phyloP scores from a whole-genome alignment of 92 coral and sea anemone species.

The Micromussa lordhowensis region DNA sequence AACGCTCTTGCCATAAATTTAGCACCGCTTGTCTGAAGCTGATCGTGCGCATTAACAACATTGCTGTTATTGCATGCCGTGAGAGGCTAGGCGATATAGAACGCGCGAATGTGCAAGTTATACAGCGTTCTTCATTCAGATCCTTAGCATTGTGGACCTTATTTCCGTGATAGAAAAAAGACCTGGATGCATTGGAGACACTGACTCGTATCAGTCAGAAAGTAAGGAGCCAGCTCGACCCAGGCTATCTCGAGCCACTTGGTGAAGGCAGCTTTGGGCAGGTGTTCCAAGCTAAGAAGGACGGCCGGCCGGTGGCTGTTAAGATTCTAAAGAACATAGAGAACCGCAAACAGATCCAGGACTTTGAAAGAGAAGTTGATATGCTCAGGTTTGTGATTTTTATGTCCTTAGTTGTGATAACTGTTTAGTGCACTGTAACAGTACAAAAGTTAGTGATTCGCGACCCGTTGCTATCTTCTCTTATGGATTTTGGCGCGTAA shows the following conservation, averaged over 20 bases:
- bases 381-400: conserved; percentile 36
- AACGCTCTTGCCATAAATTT: no score
- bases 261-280: conserved; percentile 72
- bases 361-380: conserved; percentile 70
- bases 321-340: conserved; percentile 60
- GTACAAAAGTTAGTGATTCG: no score
- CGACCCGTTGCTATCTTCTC: no score
- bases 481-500: no score
- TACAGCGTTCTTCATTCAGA: not conserved
- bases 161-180: conserved; percentile 17
- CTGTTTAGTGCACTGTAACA: not conserved
- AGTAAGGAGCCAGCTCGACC: conserved; percentile 62
- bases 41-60: no score
- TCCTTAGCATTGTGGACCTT: not conserved
- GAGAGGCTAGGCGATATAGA: no score
- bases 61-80: no score
- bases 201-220: conserved; percentile 56
- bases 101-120: no score
- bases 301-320: conserved; percentile 70
- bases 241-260: conserved; percentile 49
- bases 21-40: no score
- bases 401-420: not conserved
- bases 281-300: conserved; percentile 60
- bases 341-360: conserved; percentile 31
- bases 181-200: conserved; percentile 50